Base-by-base conservation (phyloP, 2,888 invertebrate species). In the Spodoptera littoralis region DNA sequence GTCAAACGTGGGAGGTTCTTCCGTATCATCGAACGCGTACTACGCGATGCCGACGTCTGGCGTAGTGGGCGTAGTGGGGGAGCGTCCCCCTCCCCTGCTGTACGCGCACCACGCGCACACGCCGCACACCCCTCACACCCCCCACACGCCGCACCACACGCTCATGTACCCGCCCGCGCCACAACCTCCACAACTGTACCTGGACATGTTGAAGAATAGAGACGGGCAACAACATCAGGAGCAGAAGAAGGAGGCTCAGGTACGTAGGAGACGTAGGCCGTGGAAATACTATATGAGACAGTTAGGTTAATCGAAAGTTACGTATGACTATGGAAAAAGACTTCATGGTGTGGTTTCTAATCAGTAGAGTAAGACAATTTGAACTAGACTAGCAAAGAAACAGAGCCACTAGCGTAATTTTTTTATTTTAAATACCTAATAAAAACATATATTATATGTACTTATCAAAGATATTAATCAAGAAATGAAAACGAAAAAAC, bases 101-200 rank as follows among this genome's bases (percentile, higher is more conserved):
- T 95, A 94, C 83, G 90, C 92, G 12, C 92, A 92, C 70, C 93
- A 92, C 71, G 89, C 89, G 2, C 93, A 94, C 77, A 90, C 92
- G 5, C 91, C 92, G 2, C 93, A 94, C 77, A 90, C 92, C 3
- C 91, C 92, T 0, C 89, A 90, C 71, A 87, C 91, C 0, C 90
- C 91, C 1, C 90, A 90, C 61, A 86, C 89, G 41, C 89, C 90
- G 18, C 92, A 92, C 70, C 76, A 88, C 9, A 85, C 84, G 72
- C 66, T 92, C 5, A 89, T 92, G 91, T 92, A 92, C 13, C 90
- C 92, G 63, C 91, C 90, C 11, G 90, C 92, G 77, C 91, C 92
- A 55, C 93, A 92, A 51, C 91, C 91, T 18, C 87, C 89, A 4
- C 93, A 92, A 52, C 54, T 92, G 11, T 95, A 95, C 65, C 76